phyloP scores from a whole-genome alignment of 2,113 vertebrate species.

The Ia io region DNA sequence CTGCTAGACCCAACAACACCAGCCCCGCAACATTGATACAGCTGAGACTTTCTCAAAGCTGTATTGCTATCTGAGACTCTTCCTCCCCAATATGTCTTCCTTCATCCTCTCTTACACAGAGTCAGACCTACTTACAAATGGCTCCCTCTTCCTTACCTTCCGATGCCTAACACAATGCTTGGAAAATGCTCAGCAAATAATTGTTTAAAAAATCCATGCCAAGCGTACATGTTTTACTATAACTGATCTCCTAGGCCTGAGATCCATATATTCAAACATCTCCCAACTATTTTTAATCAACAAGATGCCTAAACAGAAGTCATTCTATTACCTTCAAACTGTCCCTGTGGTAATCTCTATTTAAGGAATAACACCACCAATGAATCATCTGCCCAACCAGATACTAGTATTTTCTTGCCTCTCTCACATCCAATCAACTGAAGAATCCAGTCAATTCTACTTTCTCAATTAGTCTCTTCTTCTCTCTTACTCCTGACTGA shows the following conservation, averaged over 20 bases:
- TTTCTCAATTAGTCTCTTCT: not conserved
- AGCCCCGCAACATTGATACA: accelerated
- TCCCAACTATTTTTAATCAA: not conserved
- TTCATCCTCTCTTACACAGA: not conserved
- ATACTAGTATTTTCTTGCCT: not conserved
- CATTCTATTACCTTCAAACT: not conserved
- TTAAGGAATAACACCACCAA: not conserved
- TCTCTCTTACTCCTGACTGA: not conserved
- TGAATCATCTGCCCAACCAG: not conserved
- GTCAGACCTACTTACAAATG: not conserved
- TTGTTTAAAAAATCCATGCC: not conserved
- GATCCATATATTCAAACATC: not conserved
- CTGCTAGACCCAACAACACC: not conserved
- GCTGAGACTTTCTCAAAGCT: not conserved
- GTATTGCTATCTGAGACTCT: not conserved
- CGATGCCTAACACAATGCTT: not conserved
- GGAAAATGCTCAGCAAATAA: not conserved
- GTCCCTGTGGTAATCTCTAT: not conserved
- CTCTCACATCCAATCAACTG: not conserved
- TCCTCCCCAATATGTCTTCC: not conserved
- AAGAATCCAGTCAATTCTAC: not conserved
- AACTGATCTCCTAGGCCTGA: not conserved
- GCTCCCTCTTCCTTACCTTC: not conserved
- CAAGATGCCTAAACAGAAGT: not conserved
- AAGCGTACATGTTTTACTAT: not conserved